Conservation (phyloP, 2,113 vertebrate genomes). For the Lasiurus borealis region DNA sequence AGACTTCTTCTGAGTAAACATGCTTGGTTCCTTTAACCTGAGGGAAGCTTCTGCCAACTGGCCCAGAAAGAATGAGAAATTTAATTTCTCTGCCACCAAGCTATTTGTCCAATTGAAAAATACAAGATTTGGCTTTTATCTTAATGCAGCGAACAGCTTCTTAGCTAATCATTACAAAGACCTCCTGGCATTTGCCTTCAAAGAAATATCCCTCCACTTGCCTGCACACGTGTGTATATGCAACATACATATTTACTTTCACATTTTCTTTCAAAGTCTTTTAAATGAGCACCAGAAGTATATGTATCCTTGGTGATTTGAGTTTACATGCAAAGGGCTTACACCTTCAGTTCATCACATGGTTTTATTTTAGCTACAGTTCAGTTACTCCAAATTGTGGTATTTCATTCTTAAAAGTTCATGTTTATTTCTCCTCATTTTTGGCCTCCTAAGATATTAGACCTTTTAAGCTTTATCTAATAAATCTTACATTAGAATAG, state of each 20-base stretch:
- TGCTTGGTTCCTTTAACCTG: not conserved
- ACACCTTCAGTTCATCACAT: slow-evolving; percentile 35
- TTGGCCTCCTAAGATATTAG: slow-evolving; percentile 45
- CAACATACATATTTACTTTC: not conserved
- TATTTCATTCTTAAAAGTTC: slow-evolving; percentile 48
- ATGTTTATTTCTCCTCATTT: slow-evolving; percentile 62
- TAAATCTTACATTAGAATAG: slow-evolving; percentile 71
- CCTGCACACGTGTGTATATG: not conserved
- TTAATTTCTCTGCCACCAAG: slow-evolving; percentile 41
- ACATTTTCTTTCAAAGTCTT: not conserved
- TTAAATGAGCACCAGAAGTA: slow-evolving; percentile 37
- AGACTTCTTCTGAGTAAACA: slow-evolving; percentile 31
- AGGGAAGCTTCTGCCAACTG: slow-evolving; percentile 50
- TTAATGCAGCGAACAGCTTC: slow-evolving; percentile 56
- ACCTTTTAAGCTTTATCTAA: slow-evolving; percentile 59
- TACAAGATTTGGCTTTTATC: not conserved
- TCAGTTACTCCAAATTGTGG: slow-evolving; percentile 57
- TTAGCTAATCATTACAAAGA: slow-evolving; percentile 69
- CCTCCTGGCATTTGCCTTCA: slow-evolving; percentile 48
- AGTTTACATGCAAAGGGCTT: not conserved
- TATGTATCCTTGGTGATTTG: slow-evolving; percentile 17
- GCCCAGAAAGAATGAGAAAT: slow-evolving; percentile 56
- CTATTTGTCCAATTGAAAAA: slow-evolving; percentile 33
- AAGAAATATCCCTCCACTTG: slow-evolving; percentile 17
- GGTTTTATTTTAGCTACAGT: slow-evolving; percentile 59